A percentile compares a stretch with the other conserved stretches of the same genome.
These are phyloP conservation scores for Lutjanus erythropterus DNA, from an alignment of 2,113 vertebrate species.

Conservation along the genomic window DNA sequence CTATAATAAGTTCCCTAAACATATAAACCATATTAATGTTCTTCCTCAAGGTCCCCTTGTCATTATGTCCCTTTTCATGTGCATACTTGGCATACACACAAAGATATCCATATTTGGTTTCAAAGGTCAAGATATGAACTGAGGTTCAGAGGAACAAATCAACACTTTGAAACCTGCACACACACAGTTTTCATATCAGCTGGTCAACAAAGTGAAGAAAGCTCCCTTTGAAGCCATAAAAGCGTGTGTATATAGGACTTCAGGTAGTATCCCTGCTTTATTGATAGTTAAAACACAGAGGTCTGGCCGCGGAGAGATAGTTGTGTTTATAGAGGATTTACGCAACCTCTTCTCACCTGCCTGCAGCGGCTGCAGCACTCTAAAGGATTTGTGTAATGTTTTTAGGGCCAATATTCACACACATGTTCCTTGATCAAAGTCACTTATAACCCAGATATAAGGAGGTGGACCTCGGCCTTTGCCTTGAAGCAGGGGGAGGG, in stretches of 20 bases:
- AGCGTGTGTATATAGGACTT: background rate
- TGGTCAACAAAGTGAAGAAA: slow-evolving; percentile 12
- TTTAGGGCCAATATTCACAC: slow-evolving; percentile 31
- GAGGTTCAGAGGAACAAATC: slow-evolving; percentile 26
- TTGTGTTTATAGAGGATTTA: slow-evolving; percentile 7
- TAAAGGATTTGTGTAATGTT: background rate
- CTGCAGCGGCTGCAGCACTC: background rate
- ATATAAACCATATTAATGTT: background rate
- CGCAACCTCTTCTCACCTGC: background rate
- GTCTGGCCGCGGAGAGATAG: background rate
- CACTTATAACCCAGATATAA: background rate
- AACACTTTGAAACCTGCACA: slow-evolving; percentile 11
- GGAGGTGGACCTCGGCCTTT: slow-evolving; percentile 52
- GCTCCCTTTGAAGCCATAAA: slow-evolving; percentile 14
- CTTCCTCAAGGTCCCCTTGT: background rate
- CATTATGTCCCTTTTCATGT: background rate
- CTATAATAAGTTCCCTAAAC: background rate
- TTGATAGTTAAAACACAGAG: slow-evolving; percentile 36
- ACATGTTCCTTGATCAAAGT: slow-evolving; percentile 31
- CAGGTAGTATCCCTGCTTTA: background rate
- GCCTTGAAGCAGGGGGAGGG: background rate
- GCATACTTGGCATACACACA: slow-evolving; percentile 11
- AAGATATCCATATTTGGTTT: slow-evolving; percentile 48
- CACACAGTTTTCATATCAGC: slow-evolving; percentile 30
- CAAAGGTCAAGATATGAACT: slow-evolving; percentile 55